Percentiles rank a stretch among this genome's conserved stretches.
phyloP scores from a whole-genome alignment of 2,888 invertebrate genomes.

The Parnassius orleans region DNA sequence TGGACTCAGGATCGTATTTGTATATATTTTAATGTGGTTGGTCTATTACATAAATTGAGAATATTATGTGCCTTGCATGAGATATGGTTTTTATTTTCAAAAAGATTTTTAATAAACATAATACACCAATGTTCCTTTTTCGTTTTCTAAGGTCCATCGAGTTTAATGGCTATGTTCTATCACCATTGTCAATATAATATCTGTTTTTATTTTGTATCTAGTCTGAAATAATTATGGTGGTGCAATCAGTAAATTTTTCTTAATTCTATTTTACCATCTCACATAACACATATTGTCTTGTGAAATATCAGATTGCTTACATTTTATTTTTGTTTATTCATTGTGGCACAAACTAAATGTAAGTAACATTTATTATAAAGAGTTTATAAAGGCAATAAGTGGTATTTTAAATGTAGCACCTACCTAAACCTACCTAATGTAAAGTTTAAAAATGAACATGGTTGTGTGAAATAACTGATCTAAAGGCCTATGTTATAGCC shows the following conservation, averaged over 20 bases:
- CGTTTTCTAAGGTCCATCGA: not conserved
- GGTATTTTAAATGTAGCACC: not conserved
- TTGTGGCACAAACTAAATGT: constrained; percentile 15
- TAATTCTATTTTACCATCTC: not conserved
- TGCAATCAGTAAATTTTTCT: not conserved
- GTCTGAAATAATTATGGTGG: constrained; percentile 13
- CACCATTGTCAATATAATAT: not conserved
- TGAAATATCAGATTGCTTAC: not conserved
- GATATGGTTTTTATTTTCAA: constrained; percentile 3
- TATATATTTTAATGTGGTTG: constrained; percentile 3
- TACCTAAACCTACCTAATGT: too few species aligned
- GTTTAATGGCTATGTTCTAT: not conserved
- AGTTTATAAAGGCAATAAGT: not conserved
- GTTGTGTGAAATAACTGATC: not conserved
- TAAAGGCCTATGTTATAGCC: not conserved
- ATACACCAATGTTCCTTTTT: not conserved
- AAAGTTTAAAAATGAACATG: not conserved
- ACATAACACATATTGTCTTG: not conserved
- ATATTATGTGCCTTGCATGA: constrained; percentile 21
- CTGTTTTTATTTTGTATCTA: constrained; percentile 6
- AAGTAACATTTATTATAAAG: not conserved
- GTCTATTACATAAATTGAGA: not conserved
- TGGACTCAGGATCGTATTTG: constrained; percentile 1
- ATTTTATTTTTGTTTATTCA: too few species aligned
- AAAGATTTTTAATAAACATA: too few species aligned